Evolutionary conservation across 2,797 vertebrate species (phyloP), one percentile per base, ranked within the genome.

Genomic region (Sandelia bainsii): DNA sequence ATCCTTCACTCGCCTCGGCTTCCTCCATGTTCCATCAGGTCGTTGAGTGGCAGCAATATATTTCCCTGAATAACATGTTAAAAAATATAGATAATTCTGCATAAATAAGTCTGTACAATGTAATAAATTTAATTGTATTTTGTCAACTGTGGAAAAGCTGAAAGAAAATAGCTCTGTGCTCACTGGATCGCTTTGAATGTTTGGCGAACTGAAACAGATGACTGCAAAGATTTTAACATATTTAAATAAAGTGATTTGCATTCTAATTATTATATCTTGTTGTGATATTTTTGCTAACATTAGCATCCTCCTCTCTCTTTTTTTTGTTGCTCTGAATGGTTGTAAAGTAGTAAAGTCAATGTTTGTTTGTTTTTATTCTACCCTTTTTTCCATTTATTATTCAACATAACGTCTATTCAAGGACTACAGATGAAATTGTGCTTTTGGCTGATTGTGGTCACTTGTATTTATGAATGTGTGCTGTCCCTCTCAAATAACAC

Each of bases 11-110:
- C 94, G 91, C 74, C 97, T 92, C 22, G 97, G 96, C 79, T 97
- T 99, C 87, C 97, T 94, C 98, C 98, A 99, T 8, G 97, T 97
- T 40, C 98, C 97, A 81, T 99, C 98, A 0, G 97, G 96, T 37
- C 98, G 93, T 92, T 98, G 97, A 52, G 98, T 97, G 69, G 97
- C 94, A 37, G 96, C 96, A 44, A 99, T 99, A 81, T 96, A 99
- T 92, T 97, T 96, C 73, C 98, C 98, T 99, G 80, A 34, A 69
- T 46, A 77, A 54, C 8, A 45, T 56, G 56, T 67, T 58, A 75
- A 4, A 66, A 29, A 46, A 20, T 3, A 77, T 60, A 56, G 17
- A 46, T 17, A 23, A 6, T 7, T 46, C 20, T 9, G 16, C 27
- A 57, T 51, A 13, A 56, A 42, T 17, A 69, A 54, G 40, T n/a